These are phyloP conservation scores for Oryzaephilus surinamensis DNA, from an alignment of 1,140 invertebrate species.

Conservation along the genomic window DNA sequence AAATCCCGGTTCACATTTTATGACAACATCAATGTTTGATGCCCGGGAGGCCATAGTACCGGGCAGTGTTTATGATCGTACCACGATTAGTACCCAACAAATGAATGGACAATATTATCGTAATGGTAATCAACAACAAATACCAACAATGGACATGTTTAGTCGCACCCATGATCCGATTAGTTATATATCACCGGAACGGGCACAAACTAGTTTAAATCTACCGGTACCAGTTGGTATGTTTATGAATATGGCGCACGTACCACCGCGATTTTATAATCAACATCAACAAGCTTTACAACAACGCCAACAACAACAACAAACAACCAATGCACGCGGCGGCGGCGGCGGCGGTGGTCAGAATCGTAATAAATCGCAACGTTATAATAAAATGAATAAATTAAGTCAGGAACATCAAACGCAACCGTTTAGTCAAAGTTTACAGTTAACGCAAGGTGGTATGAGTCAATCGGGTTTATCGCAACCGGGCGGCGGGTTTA, in stretches of 20 bases:
- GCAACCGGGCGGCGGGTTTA: constrained; percentile 55
- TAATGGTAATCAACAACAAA: constrained; percentile 4
- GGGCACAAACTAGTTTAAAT: constrained; percentile 61
- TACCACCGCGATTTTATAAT: constrained; percentile 79
- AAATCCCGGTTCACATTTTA: constrained; percentile 94
- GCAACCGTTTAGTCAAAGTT: constrained; percentile 50
- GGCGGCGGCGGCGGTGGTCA: constrained; percentile 12
- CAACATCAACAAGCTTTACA: constrained; percentile 65
- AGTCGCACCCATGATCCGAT: constrained; percentile 77
- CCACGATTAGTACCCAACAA: constrained; percentile 26
- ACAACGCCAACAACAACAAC: constrained; percentile 31
- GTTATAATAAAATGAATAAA: constrained; percentile 15
- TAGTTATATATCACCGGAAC: constrained; percentile 81
- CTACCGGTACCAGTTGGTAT: constrained; percentile 87
- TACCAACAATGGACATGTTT: constrained; percentile 43
- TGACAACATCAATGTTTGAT: constrained; percentile 92
- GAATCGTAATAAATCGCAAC: not conserved
- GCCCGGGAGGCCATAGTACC: constrained; percentile 83
- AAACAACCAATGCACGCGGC: constrained; percentile 19
- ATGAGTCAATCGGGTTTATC: constrained; percentile 61
- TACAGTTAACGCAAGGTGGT: constrained; percentile 54
- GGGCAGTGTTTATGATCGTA: constrained; percentile 63
- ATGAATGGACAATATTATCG: constrained; percentile 13
- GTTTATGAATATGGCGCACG: constrained; percentile 88
- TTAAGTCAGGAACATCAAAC: constrained; percentile 42